These are phyloP conservation scores for Aepyceros melampus DNA, from an alignment of 2,113 vertebrate genomes.

Conservation along the genomic window DNA sequence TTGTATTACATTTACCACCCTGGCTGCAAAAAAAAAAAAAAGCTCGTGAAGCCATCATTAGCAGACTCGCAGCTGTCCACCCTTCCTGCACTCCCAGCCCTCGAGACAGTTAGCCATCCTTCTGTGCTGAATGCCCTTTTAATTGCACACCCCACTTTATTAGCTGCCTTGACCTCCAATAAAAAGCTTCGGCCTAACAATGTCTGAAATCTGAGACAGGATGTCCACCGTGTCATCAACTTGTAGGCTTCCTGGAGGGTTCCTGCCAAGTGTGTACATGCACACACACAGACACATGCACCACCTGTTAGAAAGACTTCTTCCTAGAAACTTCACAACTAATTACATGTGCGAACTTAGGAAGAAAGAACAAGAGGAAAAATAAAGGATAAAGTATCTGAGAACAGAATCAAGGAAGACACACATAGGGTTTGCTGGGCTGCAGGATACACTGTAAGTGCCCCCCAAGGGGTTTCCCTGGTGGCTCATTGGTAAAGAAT, in stretches of 20 bases:
- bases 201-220: conserved; percentile 73
- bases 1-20: conserved; percentile 63
- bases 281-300: neutral
- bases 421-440: neutral
- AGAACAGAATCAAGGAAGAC: neutral
- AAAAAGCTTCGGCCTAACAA: conserved; percentile 78
- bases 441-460: conserved; percentile 24
- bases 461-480: neutral
- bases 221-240: conserved; percentile 19
- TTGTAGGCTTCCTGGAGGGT: conserved; percentile 10
- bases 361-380: neutral
- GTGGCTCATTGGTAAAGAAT: neutral
- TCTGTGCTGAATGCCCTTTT: conserved; percentile 76
- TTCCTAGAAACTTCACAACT: conserved; percentile 14
- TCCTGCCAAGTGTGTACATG: neutral
- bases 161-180: conserved; percentile 79
- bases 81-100: conserved; percentile 60
- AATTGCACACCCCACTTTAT: conserved; percentile 78
- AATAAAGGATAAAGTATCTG: neutral
- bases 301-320: conserved; percentile 30
- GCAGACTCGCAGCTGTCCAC: conserved; percentile 68
- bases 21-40: conserved; percentile 60
- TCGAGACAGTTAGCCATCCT: conserved; percentile 70
- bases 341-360: neutral
- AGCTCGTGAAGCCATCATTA: conserved; percentile 72